These are phyloP conservation scores for Condylura cristata DNA, from an alignment of 2,113 vertebrate genomes.

Conservation along the genomic window DNA sequence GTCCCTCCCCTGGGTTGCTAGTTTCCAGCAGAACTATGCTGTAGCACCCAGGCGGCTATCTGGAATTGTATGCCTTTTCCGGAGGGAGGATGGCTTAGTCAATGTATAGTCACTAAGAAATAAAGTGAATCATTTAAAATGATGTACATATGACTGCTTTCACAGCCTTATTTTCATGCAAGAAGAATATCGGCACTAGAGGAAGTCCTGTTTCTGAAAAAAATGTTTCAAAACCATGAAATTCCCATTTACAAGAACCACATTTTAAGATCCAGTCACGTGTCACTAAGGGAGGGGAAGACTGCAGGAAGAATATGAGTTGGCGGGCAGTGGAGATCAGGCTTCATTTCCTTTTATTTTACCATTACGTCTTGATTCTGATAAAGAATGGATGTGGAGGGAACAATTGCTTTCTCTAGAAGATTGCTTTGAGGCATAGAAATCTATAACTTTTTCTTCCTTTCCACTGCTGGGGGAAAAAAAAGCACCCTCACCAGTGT, in stretches of 20 bases:
- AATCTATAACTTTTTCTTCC: conserved; percentile 69
- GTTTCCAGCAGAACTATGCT: not conserved
- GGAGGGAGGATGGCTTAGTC: not conserved
- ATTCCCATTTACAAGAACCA: conserved; percentile 35
- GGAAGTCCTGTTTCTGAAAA: conserved; percentile 24
- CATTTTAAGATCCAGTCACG: conserved; percentile 49
- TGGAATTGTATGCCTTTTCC: not conserved
- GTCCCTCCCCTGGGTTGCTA: not conserved
- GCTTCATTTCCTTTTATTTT: conserved; percentile 73
- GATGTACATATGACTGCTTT: not conserved
- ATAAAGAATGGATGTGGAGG: conserved; percentile 73
- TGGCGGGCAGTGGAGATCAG: conserved; percentile 36
- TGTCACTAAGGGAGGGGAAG: conserved; percentile 21
- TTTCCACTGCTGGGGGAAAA: conserved; percentile 50
- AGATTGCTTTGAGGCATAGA: conserved; percentile 77
- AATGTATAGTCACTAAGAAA: conserved; percentile 13
- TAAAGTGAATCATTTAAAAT: not conserved
- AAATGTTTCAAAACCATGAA: conserved; percentile 16
- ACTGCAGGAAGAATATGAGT: not conserved
- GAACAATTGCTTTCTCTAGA: conserved; percentile 78
- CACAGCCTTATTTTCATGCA: conserved; percentile 21
- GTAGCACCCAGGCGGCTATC: not conserved
- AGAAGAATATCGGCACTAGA: not conserved
- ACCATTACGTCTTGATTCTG: conserved; percentile 73
- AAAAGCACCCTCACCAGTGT: conserved; percentile 56